Evolutionary conservation across 2,113 vertebrate species (phyloP), one percentile per base, ranked within the genome.

Genomic region (Sula dactylatra): DNA sequence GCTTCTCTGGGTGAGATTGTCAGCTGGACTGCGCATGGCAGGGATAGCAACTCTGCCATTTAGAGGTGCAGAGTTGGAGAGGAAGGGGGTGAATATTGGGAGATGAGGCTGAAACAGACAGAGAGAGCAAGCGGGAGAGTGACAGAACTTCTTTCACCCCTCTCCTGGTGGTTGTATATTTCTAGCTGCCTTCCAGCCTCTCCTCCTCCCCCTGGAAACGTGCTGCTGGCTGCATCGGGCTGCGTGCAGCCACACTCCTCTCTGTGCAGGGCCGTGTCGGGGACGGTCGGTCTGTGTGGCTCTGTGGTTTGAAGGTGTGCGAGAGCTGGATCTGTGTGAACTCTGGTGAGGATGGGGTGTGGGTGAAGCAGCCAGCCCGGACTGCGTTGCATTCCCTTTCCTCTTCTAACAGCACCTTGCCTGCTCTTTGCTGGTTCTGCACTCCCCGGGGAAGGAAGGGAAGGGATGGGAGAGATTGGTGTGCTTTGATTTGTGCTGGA

Each of bases 341-440:
- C 65, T 87, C 83, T 81, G 88, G 83, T 86, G 90, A 96, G 80
- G 89, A 96, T 95, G 93, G 70, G 93, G 56, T 65, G 34, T 92
- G 89, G 95, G 82, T 93, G 92, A 92, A 94, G 94, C 95, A 95
- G 91, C 89, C 87, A 86, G 80, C 86, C 76, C 5, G 0, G 78
- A 82, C 77, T 88, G 91, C 10, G 42, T 96, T 93, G 94, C 92
- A 52, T 92, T 93, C 86, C 86, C 88, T 96, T 94, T 91, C 81
- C 92, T 90, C n/a, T 93, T 95, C 94, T 97, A 96, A 96, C 93
- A 96, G 92, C 95, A 92, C 94, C 73, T 97, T 93, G 88, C 93
- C 91, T 95, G 91, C 94, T 91, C 80, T 93, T 59, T 89, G 95
- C 93, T 94, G 89, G 78, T 94, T 86, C 94, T 86, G 79, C 89